Conservation (phyloP, 2,113 vertebrate genomes). For the Mormoops blainvillei region DNA sequence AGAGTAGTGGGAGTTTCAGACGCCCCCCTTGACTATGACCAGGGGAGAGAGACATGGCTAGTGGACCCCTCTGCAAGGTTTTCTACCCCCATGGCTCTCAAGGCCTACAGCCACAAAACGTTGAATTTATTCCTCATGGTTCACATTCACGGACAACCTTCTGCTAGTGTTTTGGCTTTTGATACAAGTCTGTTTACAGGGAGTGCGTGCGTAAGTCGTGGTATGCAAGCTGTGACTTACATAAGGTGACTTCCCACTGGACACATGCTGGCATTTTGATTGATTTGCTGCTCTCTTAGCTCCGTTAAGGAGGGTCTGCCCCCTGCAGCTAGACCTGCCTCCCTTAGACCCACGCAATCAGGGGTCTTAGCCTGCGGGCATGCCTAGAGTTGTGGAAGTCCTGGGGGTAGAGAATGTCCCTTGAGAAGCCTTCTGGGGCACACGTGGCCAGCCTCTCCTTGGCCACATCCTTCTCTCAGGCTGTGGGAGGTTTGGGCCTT, state of each 20-base stretch:
- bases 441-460: background rate
- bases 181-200: background rate
- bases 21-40: background rate
- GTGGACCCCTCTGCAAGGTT: background rate
- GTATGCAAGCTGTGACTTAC: no score
- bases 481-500: no score
- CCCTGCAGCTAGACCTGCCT: background rate
- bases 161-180: background rate
- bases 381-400: background rate
- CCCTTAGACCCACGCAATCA: background rate
- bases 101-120: rapidly evolving
- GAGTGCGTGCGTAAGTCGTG: rapidly evolving
- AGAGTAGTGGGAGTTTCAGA: background rate
- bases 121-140: background rate
- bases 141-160: background rate
- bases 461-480: background rate
- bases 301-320: background rate
- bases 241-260: background rate
- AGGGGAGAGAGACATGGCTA: background rate
- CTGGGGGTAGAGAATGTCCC: background rate
- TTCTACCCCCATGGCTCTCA: rapidly evolving
- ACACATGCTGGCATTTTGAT: background rate
- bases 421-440: background rate
- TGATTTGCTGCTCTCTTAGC: background rate
- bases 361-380: background rate